Base-by-base conservation (phyloP, 1,140 invertebrate genomes). In the Antheraea pernyi region DNA sequence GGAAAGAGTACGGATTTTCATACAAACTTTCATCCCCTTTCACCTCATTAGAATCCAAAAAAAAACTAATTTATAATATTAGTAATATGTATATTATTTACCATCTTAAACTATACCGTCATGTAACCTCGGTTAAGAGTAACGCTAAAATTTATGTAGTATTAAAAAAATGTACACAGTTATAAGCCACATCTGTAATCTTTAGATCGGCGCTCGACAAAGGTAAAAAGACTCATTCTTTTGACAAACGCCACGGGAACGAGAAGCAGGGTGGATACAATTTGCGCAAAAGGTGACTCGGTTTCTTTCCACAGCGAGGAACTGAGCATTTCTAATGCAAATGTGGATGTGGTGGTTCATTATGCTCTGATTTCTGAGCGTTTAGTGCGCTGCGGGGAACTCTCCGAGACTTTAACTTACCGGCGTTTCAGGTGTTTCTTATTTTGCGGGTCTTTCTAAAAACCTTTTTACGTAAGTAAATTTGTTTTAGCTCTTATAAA, bases 241-340 rank as follows among this genome's bases (percentile, higher is more conserved):
- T 79, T 83, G 80, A 82, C 76, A 81, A 83, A 83, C 75, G 77
- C 72, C 67, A 70, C 75, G 73, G 58, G 68, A 73, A 72, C 60
- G 71, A 65, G 73, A 53, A 68, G 30, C 70, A 63, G 59, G 58
- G 63, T 70, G 76, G 75, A 79, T 77, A 85, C 80, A 83, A 85
- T 83, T 81, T 82, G 76, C 74, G 70, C 71, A 67, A 66, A 76
- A 76, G 77, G 76, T 76, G 75, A 67, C 65, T 30, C 18, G 13
- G 30, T 37, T 37, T 30, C 53, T 65, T 67, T 67, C 73, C 69
- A 80, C 71, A 65, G 69, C 59, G 60, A 73, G 72, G 59, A 74
- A 74, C 76, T 76, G 82, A 74, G 80, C 81, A 81, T 79, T 84
- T 82, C 77, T 80, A 76, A 84, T 84, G 82, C 81, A 84, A 84